phyloP scores from a whole-genome alignment of 2,888 invertebrate species.

The Lampropteryx suffumata region DNA sequence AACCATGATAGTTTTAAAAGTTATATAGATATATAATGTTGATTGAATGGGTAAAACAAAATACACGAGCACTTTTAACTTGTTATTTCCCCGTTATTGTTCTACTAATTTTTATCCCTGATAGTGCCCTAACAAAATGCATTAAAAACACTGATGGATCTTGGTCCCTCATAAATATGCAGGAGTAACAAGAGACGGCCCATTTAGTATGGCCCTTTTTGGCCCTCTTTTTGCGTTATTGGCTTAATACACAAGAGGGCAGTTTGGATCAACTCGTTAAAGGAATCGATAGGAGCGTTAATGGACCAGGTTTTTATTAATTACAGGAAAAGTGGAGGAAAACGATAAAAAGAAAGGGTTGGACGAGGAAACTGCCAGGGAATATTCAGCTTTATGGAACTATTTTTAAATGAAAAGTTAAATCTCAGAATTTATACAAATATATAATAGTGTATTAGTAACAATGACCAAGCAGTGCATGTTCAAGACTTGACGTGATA shows the following conservation, averaged over 20 bases:
- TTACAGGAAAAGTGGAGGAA: constrained; percentile 49
- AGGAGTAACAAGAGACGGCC: constrained; percentile 74
- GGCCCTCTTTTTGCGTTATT: constrained; percentile 72
- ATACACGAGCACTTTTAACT: too few species aligned
- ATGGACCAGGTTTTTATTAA: constrained; percentile 74
- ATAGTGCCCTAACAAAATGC: constrained; percentile 47
- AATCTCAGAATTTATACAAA: too few species aligned
- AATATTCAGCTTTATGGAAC: background rate
- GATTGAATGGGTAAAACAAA: too few species aligned
- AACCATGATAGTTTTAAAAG: too few species aligned
- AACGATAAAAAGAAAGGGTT: constrained; percentile 28
- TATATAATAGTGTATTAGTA: too few species aligned
- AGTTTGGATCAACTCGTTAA: constrained; percentile 71
- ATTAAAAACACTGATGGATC: constrained; percentile 55
- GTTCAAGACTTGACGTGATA: too few species aligned
- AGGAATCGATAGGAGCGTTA: constrained; percentile 69
- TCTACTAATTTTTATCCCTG: constrained; percentile 14
- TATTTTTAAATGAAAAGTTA: background rate
- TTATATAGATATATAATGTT: too few species aligned
- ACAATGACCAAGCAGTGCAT: too few species aligned
- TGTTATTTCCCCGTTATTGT: constrained; percentile 1
- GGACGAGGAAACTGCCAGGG: constrained; percentile 7
- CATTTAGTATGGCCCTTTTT: constrained; percentile 68
- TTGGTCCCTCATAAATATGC: constrained; percentile 77
- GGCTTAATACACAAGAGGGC: constrained; percentile 75